Percentiles rank a stretch among this genome's conserved stretches.
phyloP scores from a whole-genome alignment of 2,797 vertebrate species.

The Tragopan temminckii region DNA sequence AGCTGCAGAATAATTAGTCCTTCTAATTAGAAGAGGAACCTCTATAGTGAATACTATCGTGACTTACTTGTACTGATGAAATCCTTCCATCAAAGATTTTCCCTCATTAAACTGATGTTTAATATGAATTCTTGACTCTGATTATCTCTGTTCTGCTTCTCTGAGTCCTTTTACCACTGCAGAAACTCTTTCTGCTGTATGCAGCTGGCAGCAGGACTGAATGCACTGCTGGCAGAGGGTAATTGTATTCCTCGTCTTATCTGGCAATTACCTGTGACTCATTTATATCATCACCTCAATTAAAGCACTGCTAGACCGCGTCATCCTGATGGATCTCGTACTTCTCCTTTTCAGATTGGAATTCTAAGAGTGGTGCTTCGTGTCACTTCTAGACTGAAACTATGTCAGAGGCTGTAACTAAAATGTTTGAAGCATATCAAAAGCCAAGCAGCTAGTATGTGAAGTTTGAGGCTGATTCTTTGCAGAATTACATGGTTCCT shows the following conservation, averaged over 20 bases:
- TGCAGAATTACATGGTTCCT: neutral
- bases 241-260: constrained; percentile 9
- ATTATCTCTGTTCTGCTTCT: constrained; percentile 8
- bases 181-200: neutral
- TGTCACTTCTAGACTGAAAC: neutral
- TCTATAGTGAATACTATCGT: neutral
- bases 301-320: neutral
- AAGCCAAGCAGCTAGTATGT: neutral
- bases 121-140: neutral
- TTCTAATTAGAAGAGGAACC: neutral
- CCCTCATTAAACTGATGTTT: neutral
- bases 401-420: constrained; percentile 2
- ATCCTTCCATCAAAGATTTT: constrained; percentile 13
- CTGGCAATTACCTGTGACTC: constrained; percentile 55
- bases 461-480: neutral
- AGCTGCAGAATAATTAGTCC: constrained; percentile 4
- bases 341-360: neutral
- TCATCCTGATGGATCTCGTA: neutral
- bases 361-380: neutral
- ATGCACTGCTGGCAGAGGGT: neutral
- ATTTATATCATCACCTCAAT: constrained; percentile 19
- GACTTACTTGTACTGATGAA: neutral
- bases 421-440: neutral
- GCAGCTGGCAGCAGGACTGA: neutral
- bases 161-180: neutral